Evolutionary conservation across 2,113 vertebrate species (phyloP).

Genomic region (Bagarius yarrelli): DNA sequence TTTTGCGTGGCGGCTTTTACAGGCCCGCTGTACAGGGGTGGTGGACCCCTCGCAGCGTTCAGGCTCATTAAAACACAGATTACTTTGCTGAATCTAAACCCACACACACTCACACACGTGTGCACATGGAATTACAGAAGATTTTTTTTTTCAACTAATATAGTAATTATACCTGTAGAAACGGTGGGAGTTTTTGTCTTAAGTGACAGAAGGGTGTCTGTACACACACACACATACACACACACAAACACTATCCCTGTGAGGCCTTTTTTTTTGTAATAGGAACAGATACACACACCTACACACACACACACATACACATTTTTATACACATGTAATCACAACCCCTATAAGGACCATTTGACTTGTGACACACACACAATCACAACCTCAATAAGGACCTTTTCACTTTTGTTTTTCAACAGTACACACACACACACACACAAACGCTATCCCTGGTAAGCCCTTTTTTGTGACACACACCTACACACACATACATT

Average conservation of each 20-base stretch:
- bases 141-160: conserved; percentile 50
- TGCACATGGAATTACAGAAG: not conserved
- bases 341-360: not conserved
- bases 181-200: conserved; percentile 18
- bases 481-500: no score
- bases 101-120: conserved; percentile 25
- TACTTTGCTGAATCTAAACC: conserved; percentile 38
- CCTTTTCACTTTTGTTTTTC: no score
- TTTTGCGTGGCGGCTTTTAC: conserved; percentile 47
- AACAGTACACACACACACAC: not conserved
- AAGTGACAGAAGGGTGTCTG: conserved; percentile 28
- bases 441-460: not conserved
- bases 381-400: no score
- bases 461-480: no score
- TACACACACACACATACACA: conserved; percentile 26
- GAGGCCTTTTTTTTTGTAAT: not conserved
- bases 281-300: not conserved
- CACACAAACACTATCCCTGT: not conserved
- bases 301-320: conserved; percentile 26
- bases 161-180: conserved; percentile 62
- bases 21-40: conserved; percentile 34
- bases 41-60: conserved; percentile 51
- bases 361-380: no score
- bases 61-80: conserved; percentile 63
- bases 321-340: no score